A percentile compares a stretch with the other conserved stretches of the same genome.
Evolutionary conservation across 2,888 invertebrate species (phyloP).

Genomic region (Epiblema foenella): DNA sequence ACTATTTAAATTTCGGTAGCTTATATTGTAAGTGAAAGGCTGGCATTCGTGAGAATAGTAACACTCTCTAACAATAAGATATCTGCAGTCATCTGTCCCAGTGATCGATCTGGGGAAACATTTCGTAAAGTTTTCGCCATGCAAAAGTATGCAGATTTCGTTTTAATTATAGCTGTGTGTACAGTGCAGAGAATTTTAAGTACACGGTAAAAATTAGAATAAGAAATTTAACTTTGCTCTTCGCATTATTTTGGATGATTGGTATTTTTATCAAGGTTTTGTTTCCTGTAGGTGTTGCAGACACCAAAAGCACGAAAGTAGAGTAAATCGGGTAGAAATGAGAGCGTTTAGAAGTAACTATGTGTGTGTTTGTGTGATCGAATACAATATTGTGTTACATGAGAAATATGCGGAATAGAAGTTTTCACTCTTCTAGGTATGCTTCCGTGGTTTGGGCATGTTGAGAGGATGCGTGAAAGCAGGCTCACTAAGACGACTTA

Average conservation of each 20-base stretch:
- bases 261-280: background rate
- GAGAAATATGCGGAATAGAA: too few relatives aligned
- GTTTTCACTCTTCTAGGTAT: too few relatives aligned
- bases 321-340: too few relatives aligned
- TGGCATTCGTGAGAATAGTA: slow-evolving; percentile 79
- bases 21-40: slow-evolving; percentile 74
- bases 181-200: background rate
- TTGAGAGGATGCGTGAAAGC: too few relatives aligned
- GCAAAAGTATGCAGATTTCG: slow-evolving; percentile 65
- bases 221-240: background rate
- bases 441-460: too few relatives aligned
- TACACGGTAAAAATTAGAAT: background rate
- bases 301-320: too few relatives aligned
- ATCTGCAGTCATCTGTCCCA: slow-evolving; percentile 75
- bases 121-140: slow-evolving; percentile 70
- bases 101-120: slow-evolving; percentile 81
- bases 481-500: too few relatives aligned
- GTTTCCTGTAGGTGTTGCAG: background rate
- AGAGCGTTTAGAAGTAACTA: too few relatives aligned
- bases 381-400: too few relatives aligned
- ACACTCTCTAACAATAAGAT: slow-evolving; percentile 80
- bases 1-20: slow-evolving; percentile 27
- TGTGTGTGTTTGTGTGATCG: too few relatives aligned
- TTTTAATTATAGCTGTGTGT: slow-evolving; percentile 18
- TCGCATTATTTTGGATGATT: background rate